Percentiles rank a stretch among this genome's conserved stretches.
Evolutionary conservation across 2,113 vertebrate genomes (phyloP).

Genomic region (Chionodraco myersi): DNA sequence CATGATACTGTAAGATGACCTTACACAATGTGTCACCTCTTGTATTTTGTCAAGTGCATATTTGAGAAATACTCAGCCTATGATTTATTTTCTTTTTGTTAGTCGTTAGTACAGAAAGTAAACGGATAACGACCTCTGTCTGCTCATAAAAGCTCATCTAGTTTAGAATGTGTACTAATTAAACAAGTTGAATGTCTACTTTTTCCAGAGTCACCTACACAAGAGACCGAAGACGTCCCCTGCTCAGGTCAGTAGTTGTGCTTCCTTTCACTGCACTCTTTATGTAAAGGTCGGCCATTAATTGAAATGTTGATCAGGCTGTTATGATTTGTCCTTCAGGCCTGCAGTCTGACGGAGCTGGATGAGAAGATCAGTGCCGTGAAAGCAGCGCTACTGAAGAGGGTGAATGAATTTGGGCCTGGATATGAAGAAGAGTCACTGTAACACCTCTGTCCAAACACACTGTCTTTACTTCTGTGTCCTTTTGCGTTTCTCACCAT

Average conservation of each 20-base stretch:
- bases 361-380: conserved; percentile 97
- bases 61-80: neutral
- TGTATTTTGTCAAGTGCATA: neutral
- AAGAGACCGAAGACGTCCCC: conserved; percentile 91
- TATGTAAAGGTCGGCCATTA: neutral
- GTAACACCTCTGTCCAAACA: conserved; percentile 45
- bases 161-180: conserved; percentile 19
- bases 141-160: conserved; percentile 6
- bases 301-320: neutral
- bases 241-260: conserved; percentile 84
- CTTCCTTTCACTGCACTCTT: conserved; percentile 8
- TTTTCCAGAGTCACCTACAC: conserved; percentile 87
- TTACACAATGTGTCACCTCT: neutral
- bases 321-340: conserved; percentile 79
- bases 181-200: conserved; percentile 10
- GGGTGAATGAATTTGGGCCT: conserved; percentile 83
- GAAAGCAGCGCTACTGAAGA: conserved; percentile 92
- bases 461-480: neutral
- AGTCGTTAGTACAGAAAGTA: conserved; percentile 13
- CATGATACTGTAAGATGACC: neutral
- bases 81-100: neutral
- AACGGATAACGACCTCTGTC: neutral
- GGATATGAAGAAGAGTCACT: conserved; percentile 83
- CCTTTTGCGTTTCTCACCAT: neutral
- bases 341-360: conserved; percentile 93